Evolutionary conservation across 2,888 invertebrate species (phyloP).

Genomic region (Sminthurinus aureus): DNA sequence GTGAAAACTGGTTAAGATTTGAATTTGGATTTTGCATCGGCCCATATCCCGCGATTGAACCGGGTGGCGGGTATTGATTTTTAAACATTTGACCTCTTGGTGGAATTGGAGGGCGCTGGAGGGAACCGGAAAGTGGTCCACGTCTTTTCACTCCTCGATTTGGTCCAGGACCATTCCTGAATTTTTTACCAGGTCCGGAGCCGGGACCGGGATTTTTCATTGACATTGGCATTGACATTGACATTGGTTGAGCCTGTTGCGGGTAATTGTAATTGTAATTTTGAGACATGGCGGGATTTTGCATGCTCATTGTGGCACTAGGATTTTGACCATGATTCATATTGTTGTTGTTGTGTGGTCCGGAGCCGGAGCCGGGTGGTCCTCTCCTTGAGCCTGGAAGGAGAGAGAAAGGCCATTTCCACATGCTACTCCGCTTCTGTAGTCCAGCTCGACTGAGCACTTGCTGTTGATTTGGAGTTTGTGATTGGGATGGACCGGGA

Average conservation of each 20-base stretch:
- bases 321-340: background rate
- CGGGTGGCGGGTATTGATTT: background rate
- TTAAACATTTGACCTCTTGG: background rate
- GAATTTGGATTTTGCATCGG: background rate
- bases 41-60: background rate
- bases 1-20: background rate
- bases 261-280: background rate
- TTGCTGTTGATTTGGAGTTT: background rate
- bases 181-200: background rate
- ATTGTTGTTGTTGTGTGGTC: background rate
- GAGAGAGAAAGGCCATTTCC: conserved; percentile 43
- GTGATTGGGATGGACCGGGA: background rate
- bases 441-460: conserved; percentile 16
- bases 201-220: conserved; percentile 1
- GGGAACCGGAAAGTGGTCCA: conserved; percentile 1
- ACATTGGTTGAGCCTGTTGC: background rate
- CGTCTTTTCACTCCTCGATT: background rate
- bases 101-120: background rate
- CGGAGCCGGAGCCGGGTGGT: background rate
- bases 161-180: background rate
- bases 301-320: too few species aligned
- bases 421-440: conserved; percentile 45
- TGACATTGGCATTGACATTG: background rate
- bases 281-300: too few species aligned
- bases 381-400: conserved; percentile 8